Evolutionary conservation across 2,797 vertebrate species (phyloP), one percentile per base, ranked within the genome.

Genomic region (Lepilemur septentrionalis): DNA sequence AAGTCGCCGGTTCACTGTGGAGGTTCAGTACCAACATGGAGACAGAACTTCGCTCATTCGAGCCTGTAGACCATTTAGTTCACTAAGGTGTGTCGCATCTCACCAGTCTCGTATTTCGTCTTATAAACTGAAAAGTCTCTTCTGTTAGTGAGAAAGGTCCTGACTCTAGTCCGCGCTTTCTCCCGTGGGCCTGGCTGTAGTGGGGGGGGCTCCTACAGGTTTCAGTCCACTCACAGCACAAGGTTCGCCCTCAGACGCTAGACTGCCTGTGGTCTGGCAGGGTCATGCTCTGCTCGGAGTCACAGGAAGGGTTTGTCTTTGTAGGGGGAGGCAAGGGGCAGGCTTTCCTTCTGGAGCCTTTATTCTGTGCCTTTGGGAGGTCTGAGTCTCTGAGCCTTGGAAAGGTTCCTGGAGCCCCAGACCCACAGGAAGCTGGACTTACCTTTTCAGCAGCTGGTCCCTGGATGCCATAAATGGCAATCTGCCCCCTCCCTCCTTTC

Each of bases 231-330:
- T n/a, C 72, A 12, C 3, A 6, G 57, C 67, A 5, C 25, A 23
- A 30, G 69, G 4, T 50, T 25, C 3, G 0, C 13, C 0, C 5
- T 9, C 4, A 63, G 63, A 30, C 7, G 84, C 41, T 11, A 13
- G 72, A 7, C n/a, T 32, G 76, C 41, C 15, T 0, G 22, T 4
- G 59, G 61, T 22, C 48, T 4, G 25, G 41, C 41, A 50, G 89
- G 23, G 63, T 5, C 52, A 61, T 17, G 1, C 12, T 76, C 11
- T 59, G 38, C 30, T 38, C 4, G 13, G 48, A 76, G 28, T 28
- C 63, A 11, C 18, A 12, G 38, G 43, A 63, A 5, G 9, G 57
- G 78, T 52, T 76, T 57, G 57, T 28, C 28, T 55, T 61, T 43
- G n/a, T 50, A 6, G 25, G 50, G 57, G 28, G 28, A 4, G 13